A percentile compares a stretch with the other conserved stretches of the same genome.
Evolutionary conservation across 2,113 vertebrate species (phyloP).

Genomic region (Oreotrochilus melanogaster): DNA sequence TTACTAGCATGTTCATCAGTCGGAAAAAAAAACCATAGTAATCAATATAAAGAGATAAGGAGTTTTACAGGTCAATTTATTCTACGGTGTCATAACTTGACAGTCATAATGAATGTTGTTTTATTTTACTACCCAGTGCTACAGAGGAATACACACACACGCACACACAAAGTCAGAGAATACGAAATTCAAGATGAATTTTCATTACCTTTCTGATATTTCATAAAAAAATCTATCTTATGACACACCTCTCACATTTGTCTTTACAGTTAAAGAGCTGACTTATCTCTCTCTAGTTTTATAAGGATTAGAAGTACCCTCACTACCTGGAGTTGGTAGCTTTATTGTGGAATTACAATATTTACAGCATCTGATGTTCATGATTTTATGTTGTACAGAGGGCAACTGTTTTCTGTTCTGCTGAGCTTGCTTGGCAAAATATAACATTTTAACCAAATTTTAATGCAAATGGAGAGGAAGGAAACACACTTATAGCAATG

Average conservation of each 20-base stretch:
- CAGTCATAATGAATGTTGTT: background rate
- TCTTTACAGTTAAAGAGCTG: background rate
- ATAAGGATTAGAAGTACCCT: background rate
- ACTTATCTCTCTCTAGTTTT: background rate
- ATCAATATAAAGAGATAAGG: background rate
- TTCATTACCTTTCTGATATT: background rate
- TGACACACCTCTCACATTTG: background rate
- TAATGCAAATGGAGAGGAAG: background rate
- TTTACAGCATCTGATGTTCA: background rate
- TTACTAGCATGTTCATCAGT: background rate
- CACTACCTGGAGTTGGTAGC: background rate
- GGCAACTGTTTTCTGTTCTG: background rate
- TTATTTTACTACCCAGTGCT: background rate
- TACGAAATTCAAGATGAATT: background rate
- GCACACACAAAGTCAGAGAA: background rate
- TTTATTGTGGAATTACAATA: background rate
- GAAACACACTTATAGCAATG: background rate
- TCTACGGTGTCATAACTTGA: background rate
- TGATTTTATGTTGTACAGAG: background rate
- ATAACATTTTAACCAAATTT: background rate
- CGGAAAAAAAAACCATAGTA: background rate
- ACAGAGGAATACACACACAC: background rate
- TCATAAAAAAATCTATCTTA: background rate
- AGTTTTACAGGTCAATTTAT: background rate
- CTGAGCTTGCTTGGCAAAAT: background rate